Conservation (phyloP, 2,888 invertebrate genomes). For the Pandemis corylana region DNA sequence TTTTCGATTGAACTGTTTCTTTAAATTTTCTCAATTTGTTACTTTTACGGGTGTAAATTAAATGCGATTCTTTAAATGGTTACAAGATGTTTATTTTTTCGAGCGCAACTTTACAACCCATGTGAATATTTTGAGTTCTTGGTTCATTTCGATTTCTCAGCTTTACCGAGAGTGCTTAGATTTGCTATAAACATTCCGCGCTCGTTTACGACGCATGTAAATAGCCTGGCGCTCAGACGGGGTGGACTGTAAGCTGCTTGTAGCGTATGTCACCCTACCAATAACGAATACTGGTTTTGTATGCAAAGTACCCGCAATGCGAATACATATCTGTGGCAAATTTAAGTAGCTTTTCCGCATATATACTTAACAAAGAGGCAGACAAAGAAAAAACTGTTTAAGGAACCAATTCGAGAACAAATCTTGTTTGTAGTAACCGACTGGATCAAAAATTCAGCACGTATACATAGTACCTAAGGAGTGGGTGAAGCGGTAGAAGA, state of each 20-base stretch:
- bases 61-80: not conserved
- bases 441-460: too few relatives aligned
- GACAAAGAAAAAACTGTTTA: not conserved
- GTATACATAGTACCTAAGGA: not conserved
- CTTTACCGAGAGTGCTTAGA: not conserved
- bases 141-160: conserved; percentile 2
- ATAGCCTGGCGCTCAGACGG: conserved; percentile 2
- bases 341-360: not conserved
- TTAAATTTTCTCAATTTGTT: not conserved
- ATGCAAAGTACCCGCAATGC: conserved; percentile 10
- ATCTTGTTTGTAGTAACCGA: too few relatives aligned
- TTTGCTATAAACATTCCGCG: not conserved
- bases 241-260: not conserved
- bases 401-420: too few relatives aligned
- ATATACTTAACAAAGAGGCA: not conserved
- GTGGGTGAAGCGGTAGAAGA: not conserved
- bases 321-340: not conserved
- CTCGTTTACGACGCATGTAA: not conserved
- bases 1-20: not conserved
- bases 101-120: not conserved
- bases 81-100: not conserved
- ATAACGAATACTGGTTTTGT: not conserved
- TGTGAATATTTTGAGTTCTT: not conserved
- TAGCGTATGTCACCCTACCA: conserved; percentile 4
- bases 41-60: not conserved